Percentiles rank a stretch among this genome's conserved stretches.
phyloP scores from a whole-genome alignment of 2,113 vertebrate genomes.

The Rhabdomys dilectus region DNA sequence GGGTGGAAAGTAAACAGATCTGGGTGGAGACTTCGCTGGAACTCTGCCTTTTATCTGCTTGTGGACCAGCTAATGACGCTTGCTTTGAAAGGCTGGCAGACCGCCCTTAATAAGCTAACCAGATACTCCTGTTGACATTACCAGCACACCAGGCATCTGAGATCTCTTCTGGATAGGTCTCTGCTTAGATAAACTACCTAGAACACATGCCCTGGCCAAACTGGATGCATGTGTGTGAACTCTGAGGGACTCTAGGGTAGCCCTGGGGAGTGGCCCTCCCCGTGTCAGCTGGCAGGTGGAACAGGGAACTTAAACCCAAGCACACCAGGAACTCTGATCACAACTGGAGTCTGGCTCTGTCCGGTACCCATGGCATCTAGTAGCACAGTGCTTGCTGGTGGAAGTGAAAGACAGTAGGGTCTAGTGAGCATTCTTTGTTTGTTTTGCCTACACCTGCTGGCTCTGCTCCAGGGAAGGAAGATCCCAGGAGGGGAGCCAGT shows the following conservation, averaged over 20 bases:
- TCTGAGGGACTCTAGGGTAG: background rate
- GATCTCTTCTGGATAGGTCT: constrained; percentile 66
- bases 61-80: constrained; percentile 70
- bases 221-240: background rate
- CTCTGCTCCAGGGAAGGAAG: background rate
- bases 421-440: background rate
- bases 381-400: accelerated
- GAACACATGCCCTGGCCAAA: background rate
- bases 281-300: background rate
- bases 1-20: constrained; percentile 67
- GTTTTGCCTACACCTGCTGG: background rate
- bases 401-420: accelerated
- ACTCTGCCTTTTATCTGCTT: constrained; percentile 67
- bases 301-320: background rate
- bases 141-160: constrained; percentile 62
- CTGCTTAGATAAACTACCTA: constrained; percentile 43
- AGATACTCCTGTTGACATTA: constrained; percentile 72
- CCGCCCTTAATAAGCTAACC: constrained; percentile 62
- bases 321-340: background rate
- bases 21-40: constrained; percentile 72
- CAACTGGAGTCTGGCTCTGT: background rate
- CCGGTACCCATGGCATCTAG: background rate
- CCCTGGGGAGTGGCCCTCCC: background rate
- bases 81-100: constrained; percentile 71
- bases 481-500: background rate